Conservation (phyloP, 2,113 vertebrate species). For the Pelmatolapia mariae region DNA sequence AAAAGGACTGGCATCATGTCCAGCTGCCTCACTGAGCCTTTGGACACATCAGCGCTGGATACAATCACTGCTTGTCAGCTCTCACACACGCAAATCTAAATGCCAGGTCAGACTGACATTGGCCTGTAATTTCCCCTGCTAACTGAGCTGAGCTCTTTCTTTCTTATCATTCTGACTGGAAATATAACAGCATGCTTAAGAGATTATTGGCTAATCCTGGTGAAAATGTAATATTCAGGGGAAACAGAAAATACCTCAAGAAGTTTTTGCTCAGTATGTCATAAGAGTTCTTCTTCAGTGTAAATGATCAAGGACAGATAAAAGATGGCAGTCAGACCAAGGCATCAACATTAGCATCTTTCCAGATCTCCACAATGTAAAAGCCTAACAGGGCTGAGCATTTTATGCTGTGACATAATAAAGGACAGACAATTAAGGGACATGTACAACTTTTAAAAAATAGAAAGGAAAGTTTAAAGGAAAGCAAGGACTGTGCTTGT, state of each 20-base stretch:
- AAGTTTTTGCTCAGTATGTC: not conserved
- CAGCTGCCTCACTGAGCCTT: not conserved
- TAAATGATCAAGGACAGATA: not conserved
- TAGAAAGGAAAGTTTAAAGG: not conserved
- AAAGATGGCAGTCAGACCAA: not conserved
- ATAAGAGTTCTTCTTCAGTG: not conserved
- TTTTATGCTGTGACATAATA: not conserved
- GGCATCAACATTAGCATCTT: not conserved
- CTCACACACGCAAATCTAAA: slow-evolving; percentile 28
- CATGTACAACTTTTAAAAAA: not conserved
- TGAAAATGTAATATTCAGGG: slow-evolving; percentile 5
- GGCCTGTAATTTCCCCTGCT: slow-evolving; percentile 29
- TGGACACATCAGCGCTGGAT: slow-evolving; percentile 4
- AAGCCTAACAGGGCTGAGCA: not conserved
- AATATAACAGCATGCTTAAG: not conserved
- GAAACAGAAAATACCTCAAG: not conserved
- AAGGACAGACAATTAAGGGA: not conserved
- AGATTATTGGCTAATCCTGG: slow-evolving; percentile 20
- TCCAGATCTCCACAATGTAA: not conserved
- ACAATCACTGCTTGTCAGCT: slow-evolving; percentile 25
- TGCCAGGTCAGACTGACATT: slow-evolving; percentile 33
- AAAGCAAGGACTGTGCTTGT: not conserved
- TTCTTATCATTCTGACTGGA: slow-evolving; percentile 8
- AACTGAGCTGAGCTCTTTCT: slow-evolving; percentile 1
- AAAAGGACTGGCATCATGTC: not conserved